Conservation (phyloP, 37 sponge, comb jelly and placozoan genomes). For the Chondrosia reniformis region DNA sequence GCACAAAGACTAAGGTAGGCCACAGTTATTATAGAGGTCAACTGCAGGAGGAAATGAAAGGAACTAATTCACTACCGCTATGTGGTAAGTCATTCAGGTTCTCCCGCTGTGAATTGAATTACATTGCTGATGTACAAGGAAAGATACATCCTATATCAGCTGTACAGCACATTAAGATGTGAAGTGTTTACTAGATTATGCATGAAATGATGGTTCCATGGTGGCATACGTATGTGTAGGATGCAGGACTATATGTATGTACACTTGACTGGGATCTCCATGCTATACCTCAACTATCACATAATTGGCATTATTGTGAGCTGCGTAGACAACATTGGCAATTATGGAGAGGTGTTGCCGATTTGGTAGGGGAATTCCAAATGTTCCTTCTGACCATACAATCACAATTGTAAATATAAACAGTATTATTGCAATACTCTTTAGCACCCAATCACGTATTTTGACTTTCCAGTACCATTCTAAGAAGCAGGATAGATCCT, state of each 20-base stretch:
- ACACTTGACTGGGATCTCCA: too few species aligned
- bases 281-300: conserved; percentile 41
- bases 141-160: too few species aligned
- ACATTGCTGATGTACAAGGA: too few species aligned
- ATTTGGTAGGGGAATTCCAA: conserved; percentile 33
- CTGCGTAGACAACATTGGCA: conserved; percentile 46
- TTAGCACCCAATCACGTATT: conserved; percentile 55
- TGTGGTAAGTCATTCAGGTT: too few species aligned
- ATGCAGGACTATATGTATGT: too few species aligned
- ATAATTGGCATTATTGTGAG: conserved; percentile 41
- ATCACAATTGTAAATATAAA: conserved; percentile 68
- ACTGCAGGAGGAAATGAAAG: conserved; percentile 20
- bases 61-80: too few species aligned
- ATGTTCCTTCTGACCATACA: conserved; percentile 82
- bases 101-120: too few species aligned
- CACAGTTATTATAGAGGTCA: conserved; percentile 68
- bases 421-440: conserved; percentile 33
- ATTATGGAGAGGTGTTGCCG: conserved; percentile 42
- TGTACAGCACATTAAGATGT: too few species aligned
- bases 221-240: too few species aligned
- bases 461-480: conserved; percentile 83
- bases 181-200: too few species aligned
- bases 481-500: conserved; percentile 9
- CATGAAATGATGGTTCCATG: too few species aligned
- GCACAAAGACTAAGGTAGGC: conserved; percentile 93